Evolutionary conservation across 2,888 invertebrate genomes (phyloP), one percentile per base, ranked within the genome.

Genomic region (Acrobasis consociella): DNA sequence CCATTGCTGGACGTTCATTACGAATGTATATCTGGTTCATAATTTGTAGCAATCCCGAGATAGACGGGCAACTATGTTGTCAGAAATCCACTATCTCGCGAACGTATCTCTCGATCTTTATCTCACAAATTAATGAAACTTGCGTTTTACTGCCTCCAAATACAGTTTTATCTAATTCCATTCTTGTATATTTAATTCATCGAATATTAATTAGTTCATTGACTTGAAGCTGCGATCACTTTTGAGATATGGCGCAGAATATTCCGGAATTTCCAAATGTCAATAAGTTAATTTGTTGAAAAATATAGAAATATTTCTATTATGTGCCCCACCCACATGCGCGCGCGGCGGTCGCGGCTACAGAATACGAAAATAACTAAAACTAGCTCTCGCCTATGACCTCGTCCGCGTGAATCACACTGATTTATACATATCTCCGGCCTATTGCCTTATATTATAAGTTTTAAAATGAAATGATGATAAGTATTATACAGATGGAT

Each of bases 111-210:
- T 11, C 13, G 61, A 61, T 61, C 46, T 49, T 53, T 61, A 61
- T 61, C 61, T 53, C 15, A 53, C 49, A 55, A 62, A 62, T 62
- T 55, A 55, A 62, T 62, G 62, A 55, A 62, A 62, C 62, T 62
- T 31, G 38, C 49, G 15, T 49, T 55, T 62, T 13, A 60, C 60
- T 51, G 16, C 39, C 51, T 39, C 16, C 55, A 15, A 55, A 38
- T 46, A 62, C 15, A 49, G 38, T 55, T 53, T 49, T 17, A 49
- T 49, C 11, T 49, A 55, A n/a, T 22, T 55, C 15, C 31, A 17
- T 49, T 49, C 37, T 62, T 46, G 60, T 51, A 55, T 62, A 38
- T 46, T 62, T 55, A 37, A 55, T 55, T 49, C 49, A 42, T 49
- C 37, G 62, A 49, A 62, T 62, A 62, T 62, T 55, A 55, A 62